Conservation (phyloP, 2,797 vertebrate species). For the Sciurus carolinensis region DNA sequence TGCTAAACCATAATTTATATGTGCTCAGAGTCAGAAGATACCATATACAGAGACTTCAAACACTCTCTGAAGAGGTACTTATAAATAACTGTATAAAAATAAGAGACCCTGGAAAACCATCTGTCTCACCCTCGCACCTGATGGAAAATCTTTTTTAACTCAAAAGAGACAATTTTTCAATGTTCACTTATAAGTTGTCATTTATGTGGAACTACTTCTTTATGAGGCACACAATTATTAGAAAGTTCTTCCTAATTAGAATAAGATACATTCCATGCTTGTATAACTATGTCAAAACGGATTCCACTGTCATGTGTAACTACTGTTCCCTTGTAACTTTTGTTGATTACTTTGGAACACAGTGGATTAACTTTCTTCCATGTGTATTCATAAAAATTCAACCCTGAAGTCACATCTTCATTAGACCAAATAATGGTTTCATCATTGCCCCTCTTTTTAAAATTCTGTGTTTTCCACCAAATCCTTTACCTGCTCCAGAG, state of each 20-base stretch:
- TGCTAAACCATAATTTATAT: slow-evolving; percentile 26
- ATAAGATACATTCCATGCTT: no score
- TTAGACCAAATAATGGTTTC: neutral
- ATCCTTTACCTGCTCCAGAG: neutral
- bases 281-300: no score
- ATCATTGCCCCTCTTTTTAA: neutral
- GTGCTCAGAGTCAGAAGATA: slow-evolving; percentile 26
- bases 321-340: neutral
- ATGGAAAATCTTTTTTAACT: neutral
- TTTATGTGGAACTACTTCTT: neutral
- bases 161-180: neutral
- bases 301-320: no score
- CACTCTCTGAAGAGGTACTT: slow-evolving; percentile 52
- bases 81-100: slow-evolving; percentile 66
- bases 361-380: neutral
- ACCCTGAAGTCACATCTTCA: neutral
- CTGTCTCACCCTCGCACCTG: slow-evolving; percentile 37
- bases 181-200: neutral
- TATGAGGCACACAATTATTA: neutral
- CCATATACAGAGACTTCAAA: neutral
- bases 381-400: neutral
- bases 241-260: neutral
- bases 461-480: neutral
- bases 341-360: neutral
- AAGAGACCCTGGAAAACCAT: slow-evolving; percentile 50